Evolutionary conservation across 2,113 vertebrate genomes (phyloP).

Genomic region (Cathartes aura): DNA sequence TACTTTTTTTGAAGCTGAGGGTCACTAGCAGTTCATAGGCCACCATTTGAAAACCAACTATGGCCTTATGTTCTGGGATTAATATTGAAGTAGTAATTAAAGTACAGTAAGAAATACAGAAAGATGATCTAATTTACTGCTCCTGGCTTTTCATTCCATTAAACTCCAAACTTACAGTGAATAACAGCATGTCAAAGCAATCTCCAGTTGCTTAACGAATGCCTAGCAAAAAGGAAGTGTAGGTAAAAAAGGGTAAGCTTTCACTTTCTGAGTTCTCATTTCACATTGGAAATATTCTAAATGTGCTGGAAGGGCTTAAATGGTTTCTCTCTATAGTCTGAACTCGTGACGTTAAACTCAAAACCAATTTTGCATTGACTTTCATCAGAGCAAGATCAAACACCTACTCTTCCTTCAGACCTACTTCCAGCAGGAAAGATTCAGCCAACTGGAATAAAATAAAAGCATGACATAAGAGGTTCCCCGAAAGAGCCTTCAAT

Average conservation of each 20-base stretch:
- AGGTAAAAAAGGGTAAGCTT: not conserved
- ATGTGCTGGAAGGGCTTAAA: not conserved
- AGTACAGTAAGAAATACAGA: not conserved
- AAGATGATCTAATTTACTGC: not conserved
- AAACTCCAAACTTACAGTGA: not conserved
- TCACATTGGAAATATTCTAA: conserved; percentile 2
- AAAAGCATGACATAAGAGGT: not conserved
- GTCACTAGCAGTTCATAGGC: not conserved
- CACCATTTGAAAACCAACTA: not conserved
- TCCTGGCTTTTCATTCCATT: not conserved
- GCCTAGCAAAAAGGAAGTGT: not conserved
- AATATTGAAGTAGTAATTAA: not conserved
- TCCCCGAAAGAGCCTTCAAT: not conserved
- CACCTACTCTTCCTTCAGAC: conserved; percentile 5
- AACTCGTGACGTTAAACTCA: not conserved
- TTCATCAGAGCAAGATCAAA: conserved; percentile 45
- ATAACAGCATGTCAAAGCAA: not conserved
- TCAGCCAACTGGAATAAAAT: not conserved
- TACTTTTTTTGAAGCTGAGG: not conserved
- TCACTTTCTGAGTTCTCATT: not conserved
- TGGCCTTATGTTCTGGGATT: not conserved
- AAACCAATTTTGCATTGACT: not conserved
- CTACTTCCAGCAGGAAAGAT: not conserved
- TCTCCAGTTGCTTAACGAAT: not conserved
- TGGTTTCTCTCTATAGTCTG: not conserved